A percentile compares a stretch with the other conserved stretches of the same genome.
These are phyloP conservation scores for Philotrypesis tridentata DNA, from an alignment of 1,140 invertebrate species.

Conservation along the genomic window DNA sequence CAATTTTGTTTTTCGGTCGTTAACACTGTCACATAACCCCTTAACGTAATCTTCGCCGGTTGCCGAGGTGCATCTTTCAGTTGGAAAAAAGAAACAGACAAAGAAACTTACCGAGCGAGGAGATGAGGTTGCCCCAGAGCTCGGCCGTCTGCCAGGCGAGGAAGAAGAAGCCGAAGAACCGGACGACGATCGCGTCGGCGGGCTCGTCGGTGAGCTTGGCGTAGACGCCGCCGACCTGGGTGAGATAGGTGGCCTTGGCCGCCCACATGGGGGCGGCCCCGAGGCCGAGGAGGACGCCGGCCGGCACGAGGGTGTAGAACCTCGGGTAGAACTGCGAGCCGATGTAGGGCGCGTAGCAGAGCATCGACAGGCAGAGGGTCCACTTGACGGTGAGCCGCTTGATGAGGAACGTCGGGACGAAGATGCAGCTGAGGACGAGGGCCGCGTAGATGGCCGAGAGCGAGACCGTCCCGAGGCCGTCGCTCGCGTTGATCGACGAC, in stretches of 20 bases:
- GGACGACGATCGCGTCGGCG: conserved; percentile 91
- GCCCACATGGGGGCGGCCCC: conserved; percentile 97
- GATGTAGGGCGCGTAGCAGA: conserved; percentile 95
- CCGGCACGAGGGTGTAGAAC: conserved; percentile 93
- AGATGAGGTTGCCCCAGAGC: conserved; percentile 96
- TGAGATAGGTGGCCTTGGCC: conserved; percentile 95
- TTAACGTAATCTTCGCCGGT: too few species aligned
- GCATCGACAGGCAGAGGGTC: conserved; percentile 92
- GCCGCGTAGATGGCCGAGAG: conserved; percentile 91
- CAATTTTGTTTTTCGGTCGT: too few species aligned
- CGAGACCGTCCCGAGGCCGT: conserved; percentile 88
- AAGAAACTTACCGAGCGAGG: conserved; percentile 90
- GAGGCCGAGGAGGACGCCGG: conserved; percentile 90
- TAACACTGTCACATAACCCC: too few species aligned
- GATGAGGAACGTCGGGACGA: conserved; percentile 92
- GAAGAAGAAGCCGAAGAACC: conserved; percentile 99
- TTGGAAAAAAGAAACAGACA: too few species aligned
- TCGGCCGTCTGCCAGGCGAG: conserved; percentile 96
- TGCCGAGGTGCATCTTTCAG: too few species aligned
- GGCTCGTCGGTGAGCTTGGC: conserved; percentile 90
- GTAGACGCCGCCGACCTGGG: conserved; percentile 91
- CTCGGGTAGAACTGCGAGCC: conserved; percentile 92
- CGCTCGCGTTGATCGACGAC: conserved; percentile 88
- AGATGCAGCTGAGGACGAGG: conserved; percentile 92
- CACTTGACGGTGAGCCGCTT: conserved; percentile 94